Evolutionary conservation across 2,888 invertebrate species (phyloP).

Genomic region (Caenorhabditis afra): DNA sequence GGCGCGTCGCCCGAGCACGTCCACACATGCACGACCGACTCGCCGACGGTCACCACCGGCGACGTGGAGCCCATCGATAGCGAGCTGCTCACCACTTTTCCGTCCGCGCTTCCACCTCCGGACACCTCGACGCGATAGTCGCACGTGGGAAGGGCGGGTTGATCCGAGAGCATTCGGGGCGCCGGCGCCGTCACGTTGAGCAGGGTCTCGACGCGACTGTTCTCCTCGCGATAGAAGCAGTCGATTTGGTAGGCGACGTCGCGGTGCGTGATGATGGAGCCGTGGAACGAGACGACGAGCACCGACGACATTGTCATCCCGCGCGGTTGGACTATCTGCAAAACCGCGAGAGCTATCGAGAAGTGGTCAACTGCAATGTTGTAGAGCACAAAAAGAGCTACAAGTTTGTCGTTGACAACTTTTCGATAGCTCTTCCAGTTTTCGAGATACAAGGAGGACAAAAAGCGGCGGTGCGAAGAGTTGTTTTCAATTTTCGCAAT

Average conservation of each 20-base stretch:
- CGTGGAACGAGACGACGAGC: constrained; percentile 53
- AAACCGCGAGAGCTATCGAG: too few species aligned
- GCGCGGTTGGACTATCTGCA: constrained; percentile 39
- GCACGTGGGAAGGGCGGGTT: constrained; percentile 45
- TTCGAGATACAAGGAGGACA: too few species aligned
- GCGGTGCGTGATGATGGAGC: constrained; percentile 56
- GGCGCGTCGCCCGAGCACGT: constrained; percentile 55
- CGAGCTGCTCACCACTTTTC: constrained; percentile 24
- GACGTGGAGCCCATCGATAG: constrained; percentile 23
- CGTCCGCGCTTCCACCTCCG: background rate
- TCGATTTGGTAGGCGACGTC: constrained; percentile 60
- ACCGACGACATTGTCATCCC: constrained; percentile 58
- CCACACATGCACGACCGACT: constrained; percentile 57
- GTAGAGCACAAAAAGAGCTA: too few species aligned
- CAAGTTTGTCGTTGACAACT: too few species aligned
- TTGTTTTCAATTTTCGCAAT: too few species aligned
- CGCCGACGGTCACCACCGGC: constrained; percentile 53
- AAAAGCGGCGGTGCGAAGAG: too few species aligned
- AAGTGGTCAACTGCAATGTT: background rate
- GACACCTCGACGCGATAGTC: constrained; percentile 52
- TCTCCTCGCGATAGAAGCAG: constrained; percentile 57
- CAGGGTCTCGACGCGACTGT: constrained; percentile 48
- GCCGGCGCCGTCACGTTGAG: constrained; percentile 51
- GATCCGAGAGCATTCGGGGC: constrained; percentile 40
- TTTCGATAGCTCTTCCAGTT: background rate